Percentiles rank a stretch among this genome's conserved stretches.
Conservation (phyloP, 2,888 invertebrate genomes). For the Acanthococcus lagerstroemiae region DNA sequence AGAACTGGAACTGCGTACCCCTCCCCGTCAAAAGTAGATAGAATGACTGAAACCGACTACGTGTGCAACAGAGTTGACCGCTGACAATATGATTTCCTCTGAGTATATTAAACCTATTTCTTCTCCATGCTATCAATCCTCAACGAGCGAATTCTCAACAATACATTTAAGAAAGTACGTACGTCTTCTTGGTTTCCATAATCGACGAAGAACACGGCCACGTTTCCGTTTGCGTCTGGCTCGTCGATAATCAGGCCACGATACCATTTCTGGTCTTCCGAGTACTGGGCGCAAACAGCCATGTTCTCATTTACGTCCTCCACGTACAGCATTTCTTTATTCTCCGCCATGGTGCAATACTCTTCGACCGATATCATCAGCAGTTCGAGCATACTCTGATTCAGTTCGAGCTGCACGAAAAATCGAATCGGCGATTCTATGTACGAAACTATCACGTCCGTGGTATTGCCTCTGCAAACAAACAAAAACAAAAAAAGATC, state of each 20-base stretch:
- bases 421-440: conserved; percentile 62
- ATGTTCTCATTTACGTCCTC: conserved; percentile 49
- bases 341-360: conserved; percentile 48
- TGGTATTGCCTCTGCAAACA: background rate
- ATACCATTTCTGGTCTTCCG: conserved; percentile 78
- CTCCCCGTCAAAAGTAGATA: no score
- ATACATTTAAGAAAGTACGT: conserved; percentile 5
- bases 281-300: conserved; percentile 70
- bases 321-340: conserved; percentile 39
- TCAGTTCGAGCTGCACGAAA: conserved; percentile 58
- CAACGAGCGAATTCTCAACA: background rate
- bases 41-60: no score
- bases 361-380: conserved; percentile 58
- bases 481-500: no score
- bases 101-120: no score
- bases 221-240: conserved; percentile 47
- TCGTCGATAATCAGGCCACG: conserved; percentile 65
- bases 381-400: conserved; percentile 50
- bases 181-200: conserved; percentile 89
- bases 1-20: no score
- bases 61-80: no score
- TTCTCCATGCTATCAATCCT: no score
- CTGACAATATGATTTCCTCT: no score
- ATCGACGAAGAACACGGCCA: conserved; percentile 60
- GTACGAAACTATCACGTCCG: conserved; percentile 52